Percentiles rank a stretch among this genome's conserved stretches.
These are phyloP conservation scores for Calosoma granatense DNA, from an alignment of 1,140 invertebrate species.

Conservation along the genomic window DNA sequence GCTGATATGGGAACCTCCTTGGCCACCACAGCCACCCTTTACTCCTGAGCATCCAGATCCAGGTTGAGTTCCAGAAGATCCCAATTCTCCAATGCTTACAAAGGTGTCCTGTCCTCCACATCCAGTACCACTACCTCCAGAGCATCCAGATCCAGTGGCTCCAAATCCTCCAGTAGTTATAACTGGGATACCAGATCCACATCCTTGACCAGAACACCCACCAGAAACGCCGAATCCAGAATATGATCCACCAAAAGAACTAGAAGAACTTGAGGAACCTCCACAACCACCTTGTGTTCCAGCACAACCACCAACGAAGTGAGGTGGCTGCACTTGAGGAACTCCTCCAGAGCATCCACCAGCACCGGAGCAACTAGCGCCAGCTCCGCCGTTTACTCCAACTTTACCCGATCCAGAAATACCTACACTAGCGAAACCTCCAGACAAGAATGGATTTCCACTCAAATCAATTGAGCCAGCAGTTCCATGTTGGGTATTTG, in stretches of 20 bases:
- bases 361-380: conserved; percentile 12
- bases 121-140: no score
- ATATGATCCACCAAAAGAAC: not conserved
- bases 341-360: not conserved
- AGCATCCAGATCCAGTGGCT: not conserved
- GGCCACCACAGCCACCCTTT: not conserved
- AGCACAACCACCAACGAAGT: conserved; percentile 16
- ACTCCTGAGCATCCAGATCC: not conserved
- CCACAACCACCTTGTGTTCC: not conserved
- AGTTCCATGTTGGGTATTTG: not conserved
- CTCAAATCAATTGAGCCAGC: not conserved
- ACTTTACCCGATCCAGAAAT: not conserved
- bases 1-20: no score
- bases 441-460: conserved; percentile 27
- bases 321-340: conserved; percentile 18
- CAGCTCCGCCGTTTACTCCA: not conserved
- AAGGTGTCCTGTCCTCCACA: not conserved
- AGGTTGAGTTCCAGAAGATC: no score
- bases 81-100: no score
- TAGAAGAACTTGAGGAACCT: not conserved
- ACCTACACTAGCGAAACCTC: conserved; percentile 13
- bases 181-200: no score
- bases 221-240: no score
- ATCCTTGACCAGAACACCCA: no score
- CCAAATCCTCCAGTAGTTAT: not conserved